Percentiles rank a stretch among this genome's conserved stretches.
These are phyloP conservation scores for Thaumetopoea pityocampa DNA, from an alignment of 1,140 invertebrate genomes.

Conservation along the genomic window DNA sequence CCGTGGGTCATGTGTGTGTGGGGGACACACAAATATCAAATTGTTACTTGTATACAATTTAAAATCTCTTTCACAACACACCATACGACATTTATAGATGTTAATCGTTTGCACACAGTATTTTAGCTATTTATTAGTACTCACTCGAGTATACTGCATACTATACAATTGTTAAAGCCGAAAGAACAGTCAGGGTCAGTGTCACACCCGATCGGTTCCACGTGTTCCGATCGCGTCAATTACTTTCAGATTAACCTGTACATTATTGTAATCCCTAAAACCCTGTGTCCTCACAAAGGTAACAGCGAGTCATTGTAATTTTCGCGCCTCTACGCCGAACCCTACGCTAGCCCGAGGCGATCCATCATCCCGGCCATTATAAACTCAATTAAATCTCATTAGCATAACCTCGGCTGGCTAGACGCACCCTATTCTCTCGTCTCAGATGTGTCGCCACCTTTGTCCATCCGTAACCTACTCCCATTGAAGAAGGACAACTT, in stretches of 20 bases:
- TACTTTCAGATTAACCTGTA: conserved; percentile 12
- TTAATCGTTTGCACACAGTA: too few species aligned
- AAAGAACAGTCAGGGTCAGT: too few species aligned
- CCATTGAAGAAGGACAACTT: conserved; percentile 59
- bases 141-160: too few species aligned
- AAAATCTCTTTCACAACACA: too few species aligned
- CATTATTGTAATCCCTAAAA: conserved; percentile 11
- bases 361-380: conserved; percentile 64
- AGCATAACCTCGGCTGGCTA: conserved; percentile 51
- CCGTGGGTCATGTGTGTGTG: too few species aligned
- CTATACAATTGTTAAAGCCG: too few species aligned
- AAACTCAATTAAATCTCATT: conserved; percentile 74
- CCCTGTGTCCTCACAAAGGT: conserved; percentile 49
- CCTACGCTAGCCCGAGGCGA: conserved; percentile 25
- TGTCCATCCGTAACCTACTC: conserved; percentile 58
- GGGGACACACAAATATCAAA: too few species aligned
- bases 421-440: conserved; percentile 41
- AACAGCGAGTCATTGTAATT: conserved; percentile 52
- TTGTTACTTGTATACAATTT: too few species aligned
- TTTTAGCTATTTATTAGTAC: too few species aligned
- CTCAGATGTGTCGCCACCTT: conserved; percentile 69
- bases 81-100: too few species aligned
- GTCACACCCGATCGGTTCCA: too few species aligned
- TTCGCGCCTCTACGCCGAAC: conserved; percentile 39
- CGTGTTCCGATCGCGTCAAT: conserved; percentile 7